Conservation (phyloP, 2,113 vertebrate species). For the Zapus hudsonius region DNA sequence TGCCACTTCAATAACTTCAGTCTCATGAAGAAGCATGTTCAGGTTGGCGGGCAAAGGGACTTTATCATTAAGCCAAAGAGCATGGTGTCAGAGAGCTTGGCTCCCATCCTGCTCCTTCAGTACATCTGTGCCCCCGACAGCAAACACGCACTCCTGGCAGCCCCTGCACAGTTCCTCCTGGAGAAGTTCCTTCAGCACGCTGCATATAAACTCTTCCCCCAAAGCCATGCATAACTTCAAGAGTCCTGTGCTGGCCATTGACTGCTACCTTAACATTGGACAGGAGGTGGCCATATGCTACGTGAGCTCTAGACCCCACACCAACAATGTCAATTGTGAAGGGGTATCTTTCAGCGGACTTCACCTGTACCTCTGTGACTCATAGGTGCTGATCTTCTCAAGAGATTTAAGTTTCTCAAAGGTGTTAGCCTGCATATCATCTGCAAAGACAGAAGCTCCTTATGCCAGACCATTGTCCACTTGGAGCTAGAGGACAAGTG, state of each 20-base stretch:
- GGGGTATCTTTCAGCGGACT: constrained; percentile 96
- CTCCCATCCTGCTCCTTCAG: constrained; percentile 92
- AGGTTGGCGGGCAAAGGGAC: constrained; percentile 94
- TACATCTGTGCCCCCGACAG: constrained; percentile 98
- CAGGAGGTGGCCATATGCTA: constrained; percentile 95
- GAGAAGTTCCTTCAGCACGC: constrained; percentile 97
- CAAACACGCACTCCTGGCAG: constrained; percentile 94
- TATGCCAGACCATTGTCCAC: constrained; percentile 96
- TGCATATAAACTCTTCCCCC: constrained; percentile 94
- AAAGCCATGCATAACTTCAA: constrained; percentile 92
- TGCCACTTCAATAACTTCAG: constrained; percentile 98
- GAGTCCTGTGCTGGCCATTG: constrained; percentile 95
- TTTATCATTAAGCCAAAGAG: constrained; percentile 95
- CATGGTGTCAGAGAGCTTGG: constrained; percentile 90
- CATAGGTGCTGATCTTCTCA: constrained; percentile 94
- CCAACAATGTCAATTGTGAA: constrained; percentile 93
- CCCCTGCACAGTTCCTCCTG: constrained; percentile 96
- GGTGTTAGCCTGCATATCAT: constrained; percentile 99
- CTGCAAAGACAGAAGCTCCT: constrained; percentile 96
- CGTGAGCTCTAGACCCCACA: constrained; percentile 96
- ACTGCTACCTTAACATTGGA: constrained; percentile 97
- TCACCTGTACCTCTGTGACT: constrained; percentile 98
- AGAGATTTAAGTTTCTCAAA: constrained; percentile 96
- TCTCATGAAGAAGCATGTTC: constrained; percentile 98
- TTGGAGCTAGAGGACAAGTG: constrained; percentile 98